Base-by-base conservation (phyloP, 2,113 vertebrate species). In the Petrocephalus microphthalmus region DNA sequence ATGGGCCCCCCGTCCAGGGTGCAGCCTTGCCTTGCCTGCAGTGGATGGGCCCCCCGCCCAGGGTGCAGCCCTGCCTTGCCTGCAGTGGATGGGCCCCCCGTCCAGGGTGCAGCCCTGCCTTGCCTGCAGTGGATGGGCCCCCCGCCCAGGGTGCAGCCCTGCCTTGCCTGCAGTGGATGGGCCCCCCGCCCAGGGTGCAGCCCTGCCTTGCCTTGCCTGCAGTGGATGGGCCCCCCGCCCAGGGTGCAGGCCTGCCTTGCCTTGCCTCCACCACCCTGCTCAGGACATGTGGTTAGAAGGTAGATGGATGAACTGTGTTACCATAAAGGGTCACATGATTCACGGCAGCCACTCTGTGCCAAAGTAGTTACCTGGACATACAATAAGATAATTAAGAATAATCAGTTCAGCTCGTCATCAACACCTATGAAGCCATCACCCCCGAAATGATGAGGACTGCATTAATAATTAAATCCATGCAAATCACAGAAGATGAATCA, bases 401-500 rank as follows among this genome's bases (percentile, higher is more conserved):
- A 87, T 2, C 37, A 25, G n/a, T 57, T 10, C 17, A 22, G 20
- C 33, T n/a, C 33, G 42, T 8, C 56, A 86, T 60, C 54, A 22
- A n/a, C 33, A 87, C 57, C 42, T 67, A 49, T 67, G 20, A 86
- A 17, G 33, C 42, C 45, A 15, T 45, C 85, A 57, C 49, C 42
- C 85, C 86, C 86, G 20, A 17, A 60, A 60, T 47, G 56, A 64
- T 87, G 49, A 87, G 45, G 52, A 25, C 33, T 53, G 52, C 51
- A 81, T 81, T 22, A 78, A 87, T 78, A 78, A 87, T 78, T 74
- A 54, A 81, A 51, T 51, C 87, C 51, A 74, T 33, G 67, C 71
- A 88, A 88, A 81, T n/a, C 19, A 47, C 29, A 56, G 49, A 88
- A 29, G 86, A 82, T 88, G 49, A 56, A 87, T 52, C 67, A 53